Evolutionary conservation across 2,888 invertebrate genomes (phyloP), one percentile per base, ranked within the genome.

Genomic region (Aspidiotus rigidus): DNA sequence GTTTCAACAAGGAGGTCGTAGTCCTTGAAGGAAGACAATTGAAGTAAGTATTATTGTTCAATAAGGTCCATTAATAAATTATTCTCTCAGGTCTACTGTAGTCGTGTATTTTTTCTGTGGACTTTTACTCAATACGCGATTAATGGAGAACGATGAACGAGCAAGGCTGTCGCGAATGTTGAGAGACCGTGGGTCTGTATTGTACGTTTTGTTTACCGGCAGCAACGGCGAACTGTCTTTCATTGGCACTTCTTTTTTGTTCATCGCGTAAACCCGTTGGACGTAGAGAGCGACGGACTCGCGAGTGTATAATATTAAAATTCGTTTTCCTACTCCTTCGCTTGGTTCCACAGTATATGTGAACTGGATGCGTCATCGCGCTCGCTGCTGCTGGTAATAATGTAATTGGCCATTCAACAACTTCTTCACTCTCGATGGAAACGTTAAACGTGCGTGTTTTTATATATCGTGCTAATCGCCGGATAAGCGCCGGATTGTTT

Each of bases 401-500:
- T 28, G 28, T 28, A 28, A 28, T 28, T 28, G 28, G 28, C 28
- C 28, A 28, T 28, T 28, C 28, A 28, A 28, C 49, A 49, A 49
- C 49, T 49, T 49, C 49, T 49, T 49, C 49, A 49, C 49, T 49
- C n/a, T 49, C 49, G 49, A n/a, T 49, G 49, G 49, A 49, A 49
- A 49, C 49, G 49, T 49, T n/a, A n/a, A 3, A 49, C 6, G 49
- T 49, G 10, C 49, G 49, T 49, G 49, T 49, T 13, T n/a, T 49
- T n/a, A 6, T 13, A 49, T 11, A 49, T 6, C 2, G 49, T 49
- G 49, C n/a, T 49, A 13, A 49, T 49, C 49, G 49, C n/a, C 49
- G 49, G 28, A 28, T 28, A 28, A 28, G 28, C 28, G 28, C 28
- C 28, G 28, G 28, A 28, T 28, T 28, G 28, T 28, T 28, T 28